Evolutionary conservation across 2,797 vertebrate species (phyloP).

Genomic region (Chromobotia macracanthus): DNA sequence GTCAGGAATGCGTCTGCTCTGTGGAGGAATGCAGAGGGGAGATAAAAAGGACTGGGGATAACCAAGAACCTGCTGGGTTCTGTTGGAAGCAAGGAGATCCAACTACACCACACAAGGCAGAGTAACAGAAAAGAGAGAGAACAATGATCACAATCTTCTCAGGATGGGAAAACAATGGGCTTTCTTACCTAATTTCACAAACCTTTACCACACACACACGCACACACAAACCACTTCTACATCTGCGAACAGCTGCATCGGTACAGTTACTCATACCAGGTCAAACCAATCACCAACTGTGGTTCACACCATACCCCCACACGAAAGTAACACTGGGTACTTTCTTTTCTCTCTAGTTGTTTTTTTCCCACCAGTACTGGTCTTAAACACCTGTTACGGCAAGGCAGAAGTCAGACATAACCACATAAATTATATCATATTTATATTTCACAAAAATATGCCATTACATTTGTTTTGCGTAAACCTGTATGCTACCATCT

Average conservation of each 20-base stretch:
- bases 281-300: slow-evolving; percentile 35
- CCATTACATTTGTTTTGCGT: not conserved
- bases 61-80: slow-evolving; percentile 35
- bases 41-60: slow-evolving; percentile 47
- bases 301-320: slow-evolving; percentile 14
- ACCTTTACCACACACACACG: no score
- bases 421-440: not conserved
- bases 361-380: not conserved
- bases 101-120: slow-evolving; percentile 20
- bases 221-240: slow-evolving; percentile 11
- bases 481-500: not conserved
- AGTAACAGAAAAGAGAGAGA: slow-evolving; percentile 14
- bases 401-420: not conserved
- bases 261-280: slow-evolving; percentile 32
- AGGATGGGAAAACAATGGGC: no score
- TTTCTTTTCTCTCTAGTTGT: slow-evolving; percentile 14
- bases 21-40: slow-evolving; percentile 54
- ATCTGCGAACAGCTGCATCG: slow-evolving; percentile 55
- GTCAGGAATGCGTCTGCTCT: slow-evolving; percentile 47
- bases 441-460: not conserved
- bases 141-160: slow-evolving; percentile 6
- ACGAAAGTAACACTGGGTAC: not conserved
- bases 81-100: slow-evolving; percentile 19
- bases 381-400: slow-evolving; percentile 12
- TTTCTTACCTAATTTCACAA: no score